Percentiles rank a stretch among this genome's conserved stretches.
These are phyloP conservation scores for Dicrurus megarhynchus DNA, from an alignment of 2,113 vertebrate species.

Conservation along the genomic window DNA sequence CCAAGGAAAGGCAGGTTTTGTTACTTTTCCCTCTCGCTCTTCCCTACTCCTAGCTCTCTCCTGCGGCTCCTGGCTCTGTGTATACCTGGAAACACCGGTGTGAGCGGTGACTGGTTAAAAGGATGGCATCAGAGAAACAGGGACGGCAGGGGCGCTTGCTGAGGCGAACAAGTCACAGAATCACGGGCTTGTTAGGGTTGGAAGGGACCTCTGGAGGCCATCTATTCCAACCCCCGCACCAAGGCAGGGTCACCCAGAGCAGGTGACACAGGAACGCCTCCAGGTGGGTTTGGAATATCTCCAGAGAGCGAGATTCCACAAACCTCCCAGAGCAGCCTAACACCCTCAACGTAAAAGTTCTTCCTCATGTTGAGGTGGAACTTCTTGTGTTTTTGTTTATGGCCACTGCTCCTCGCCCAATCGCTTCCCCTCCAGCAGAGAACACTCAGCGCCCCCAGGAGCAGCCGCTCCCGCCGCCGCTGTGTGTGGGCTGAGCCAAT, in stretches of 20 bases:
- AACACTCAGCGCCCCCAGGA: rapidly evolving
- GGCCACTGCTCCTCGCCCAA: too few species aligned
- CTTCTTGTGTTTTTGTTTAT: rapidly evolving
- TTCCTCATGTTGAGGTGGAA: not conserved
- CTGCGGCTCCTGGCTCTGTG: not conserved
- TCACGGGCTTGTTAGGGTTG: rapidly evolving
- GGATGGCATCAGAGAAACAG: rapidly evolving
- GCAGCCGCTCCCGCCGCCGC: not conserved
- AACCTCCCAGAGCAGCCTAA: not conserved
- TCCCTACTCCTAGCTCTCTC: not conserved
- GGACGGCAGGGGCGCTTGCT: not conserved
- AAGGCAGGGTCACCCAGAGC: not conserved
- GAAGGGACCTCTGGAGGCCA: not conserved
- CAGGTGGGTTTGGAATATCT: not conserved
- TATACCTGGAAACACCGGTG: rapidly evolving
- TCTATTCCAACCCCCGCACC: not conserved
- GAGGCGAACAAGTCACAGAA: not conserved
- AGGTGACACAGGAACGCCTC: not conserved
- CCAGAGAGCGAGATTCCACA: not conserved
- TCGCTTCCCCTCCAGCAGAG: rapidly evolving
- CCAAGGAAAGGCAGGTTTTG: not conserved
- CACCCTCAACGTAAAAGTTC: too few species aligned
- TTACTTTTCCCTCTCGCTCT: not conserved
- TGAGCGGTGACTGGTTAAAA: rapidly evolving
- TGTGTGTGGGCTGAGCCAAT: not conserved